Percentiles rank a stretch among this genome's conserved stretches.
Conservation (phyloP, 2,797 vertebrate species). For the Aeoliscus strigatus region DNA sequence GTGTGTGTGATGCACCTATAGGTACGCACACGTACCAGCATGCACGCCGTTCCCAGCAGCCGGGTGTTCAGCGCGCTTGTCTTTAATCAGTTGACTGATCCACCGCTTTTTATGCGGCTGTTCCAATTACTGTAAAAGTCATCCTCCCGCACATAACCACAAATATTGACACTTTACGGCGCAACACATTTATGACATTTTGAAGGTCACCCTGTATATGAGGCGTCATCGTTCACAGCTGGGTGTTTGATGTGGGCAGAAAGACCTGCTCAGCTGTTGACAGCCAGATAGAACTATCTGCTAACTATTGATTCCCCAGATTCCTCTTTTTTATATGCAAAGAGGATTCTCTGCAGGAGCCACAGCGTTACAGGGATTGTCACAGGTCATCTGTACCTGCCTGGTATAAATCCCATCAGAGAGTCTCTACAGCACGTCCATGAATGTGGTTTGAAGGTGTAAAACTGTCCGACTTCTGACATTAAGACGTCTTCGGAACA, state of each 20-base stretch:
- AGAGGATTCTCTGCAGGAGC: conserved; percentile 61
- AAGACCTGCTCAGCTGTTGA: conserved; percentile 91
- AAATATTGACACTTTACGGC: conserved; percentile 99
- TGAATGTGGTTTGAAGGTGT: conserved; percentile 4
- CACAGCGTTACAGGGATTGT: conserved; percentile 67
- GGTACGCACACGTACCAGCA: too few relatives aligned
- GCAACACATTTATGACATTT: conserved; percentile 96
- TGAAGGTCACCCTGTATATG: conserved; percentile 99
- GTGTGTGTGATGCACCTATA: too few relatives aligned
- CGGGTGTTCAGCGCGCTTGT: conserved; percentile 79
- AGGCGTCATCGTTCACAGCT: conserved; percentile 98
- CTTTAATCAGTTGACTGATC: conserved; percentile 96
- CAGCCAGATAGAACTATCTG: conserved; percentile 71
- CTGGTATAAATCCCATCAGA: conserved; percentile 56
- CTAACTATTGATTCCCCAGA: conserved; percentile 67
- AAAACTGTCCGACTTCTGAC: too few relatives aligned
- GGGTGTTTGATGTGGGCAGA: conserved; percentile 93
- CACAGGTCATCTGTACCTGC: conserved; percentile 63
- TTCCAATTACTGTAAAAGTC: conserved; percentile 99
- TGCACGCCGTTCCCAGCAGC: conserved; percentile 51
- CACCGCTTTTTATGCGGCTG: conserved; percentile 96
- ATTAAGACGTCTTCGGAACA: too few relatives aligned
- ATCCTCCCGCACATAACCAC: conserved; percentile 95
- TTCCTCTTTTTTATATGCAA: conserved; percentile 63
- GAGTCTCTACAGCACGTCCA: conserved; percentile 47